Evolutionary conservation across 2,888 invertebrate genomes (phyloP), one percentile per base, ranked within the genome.

Genomic region (Neoscelio sp.): DNA sequence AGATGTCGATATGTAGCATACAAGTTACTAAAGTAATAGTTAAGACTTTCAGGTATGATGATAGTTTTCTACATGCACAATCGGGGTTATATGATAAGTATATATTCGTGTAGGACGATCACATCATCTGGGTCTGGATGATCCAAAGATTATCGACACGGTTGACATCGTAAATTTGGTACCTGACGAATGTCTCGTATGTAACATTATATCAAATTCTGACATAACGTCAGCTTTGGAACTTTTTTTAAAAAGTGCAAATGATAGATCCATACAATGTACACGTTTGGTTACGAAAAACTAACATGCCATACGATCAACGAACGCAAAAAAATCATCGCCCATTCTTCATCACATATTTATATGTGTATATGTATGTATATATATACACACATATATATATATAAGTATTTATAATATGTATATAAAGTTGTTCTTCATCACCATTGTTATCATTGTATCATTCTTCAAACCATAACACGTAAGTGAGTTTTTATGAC

Each of bases 381-480:
- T 64, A 18, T 46, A 33, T 30, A 52, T 50, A 52, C 54, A 70
- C 73, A 58, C 64, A 77, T 73, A 64, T 62, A 80, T 74, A 78
- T 80, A 70, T 67, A 73, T 52, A 74, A 58, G 35, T 68, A 76
- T 68, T 15, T 62, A 76, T 76, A 68, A 68, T 76, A 76, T 76
- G 42, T 75, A 58, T 68, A 76, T 76, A 62, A 68, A 46, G 46
- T 40, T 52, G 48, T 64, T 76, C 76, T 78, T 78, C 82, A 78
- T 64, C 73, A 74, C 65, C 74, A 71, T 71, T 23, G 46, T 73
- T 23, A 67, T 74, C 54, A 77, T 67, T 50, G 40, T 48, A 70
- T 67, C 50, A 76, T 83, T 82, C 80, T 52, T 64, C 64, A 80
- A 79, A 64, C 74, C 81, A 75, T 80, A 82, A 83, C 80, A 82